Conservation (phyloP, 1,140 invertebrate genomes). For the Drosophila paulistorum region DNA sequence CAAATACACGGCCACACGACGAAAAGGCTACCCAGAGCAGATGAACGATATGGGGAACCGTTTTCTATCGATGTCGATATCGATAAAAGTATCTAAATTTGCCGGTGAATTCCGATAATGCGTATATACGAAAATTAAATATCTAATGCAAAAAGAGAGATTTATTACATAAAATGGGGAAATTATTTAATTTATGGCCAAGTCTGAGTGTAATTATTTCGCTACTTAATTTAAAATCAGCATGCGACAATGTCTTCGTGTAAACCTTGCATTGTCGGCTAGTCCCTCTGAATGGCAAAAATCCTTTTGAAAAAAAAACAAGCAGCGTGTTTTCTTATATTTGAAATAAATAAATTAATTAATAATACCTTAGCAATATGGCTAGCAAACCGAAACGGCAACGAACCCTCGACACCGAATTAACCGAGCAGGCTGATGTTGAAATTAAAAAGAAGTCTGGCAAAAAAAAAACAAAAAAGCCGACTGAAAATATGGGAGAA, state of each 20-base stretch:
- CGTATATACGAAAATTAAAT: neutral
- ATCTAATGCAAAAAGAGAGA: neutral
- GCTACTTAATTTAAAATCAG: neutral
- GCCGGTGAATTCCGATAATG: slow-evolving; percentile 7
- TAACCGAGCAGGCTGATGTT: neutral
- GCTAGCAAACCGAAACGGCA: slow-evolving; percentile 41
- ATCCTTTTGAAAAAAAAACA: neutral
- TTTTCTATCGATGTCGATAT: slow-evolving; percentile 19
- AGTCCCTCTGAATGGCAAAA: slow-evolving; percentile 36
- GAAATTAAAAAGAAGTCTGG: neutral
- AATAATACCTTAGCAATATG: slow-evolving; percentile 32
- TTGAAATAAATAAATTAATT: neutral
- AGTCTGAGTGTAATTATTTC: no score
- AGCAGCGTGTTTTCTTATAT: neutral
- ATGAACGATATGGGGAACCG: slow-evolving; percentile 13
- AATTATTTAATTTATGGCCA: no score
- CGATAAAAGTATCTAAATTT: slow-evolving; percentile 26
- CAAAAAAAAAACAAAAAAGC: slow-evolving; percentile 21
- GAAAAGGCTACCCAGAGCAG: slow-evolving; percentile 39
- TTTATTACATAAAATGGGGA: no score
- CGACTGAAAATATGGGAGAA: slow-evolving; percentile 31
- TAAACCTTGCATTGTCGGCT: neutral
- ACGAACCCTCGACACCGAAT: neutral
- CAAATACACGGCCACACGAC: slow-evolving; percentile 72
- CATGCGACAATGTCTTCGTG: neutral